These are phyloP conservation scores for Cynopterus brachyotis DNA, from an alignment of 2,113 vertebrate species.

Conservation along the genomic window DNA sequence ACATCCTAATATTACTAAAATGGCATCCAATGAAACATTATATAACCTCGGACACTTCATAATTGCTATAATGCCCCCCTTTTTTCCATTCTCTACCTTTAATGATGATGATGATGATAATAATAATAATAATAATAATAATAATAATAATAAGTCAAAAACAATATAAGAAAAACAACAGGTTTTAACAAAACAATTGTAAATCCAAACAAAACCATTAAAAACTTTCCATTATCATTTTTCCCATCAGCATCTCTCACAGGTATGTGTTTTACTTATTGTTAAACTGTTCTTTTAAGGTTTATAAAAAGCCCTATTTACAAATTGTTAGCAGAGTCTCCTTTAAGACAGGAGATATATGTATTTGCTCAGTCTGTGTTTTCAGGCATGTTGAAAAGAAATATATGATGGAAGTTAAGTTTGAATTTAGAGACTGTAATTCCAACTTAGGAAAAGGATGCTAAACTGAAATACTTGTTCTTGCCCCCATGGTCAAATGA, in stretches of 20 bases:
- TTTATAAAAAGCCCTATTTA: conserved; percentile 47
- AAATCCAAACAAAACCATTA: conserved; percentile 35
- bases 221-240: conserved; percentile 48
- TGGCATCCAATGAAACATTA: not conserved
- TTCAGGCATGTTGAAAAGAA: not conserved
- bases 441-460: conserved; percentile 14
- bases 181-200: conserved; percentile 33
- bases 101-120: too few relatives aligned
- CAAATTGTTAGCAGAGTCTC: conserved; percentile 23
- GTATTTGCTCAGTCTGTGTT: conserved; percentile 51
- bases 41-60: not conserved
- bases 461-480: conserved; percentile 33
- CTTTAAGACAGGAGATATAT: conserved; percentile 52
- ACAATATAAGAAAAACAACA: not conserved
- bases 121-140: not conserved
- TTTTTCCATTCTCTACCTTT: not conserved
- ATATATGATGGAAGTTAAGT: not conserved
- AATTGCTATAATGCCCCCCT: not conserved
- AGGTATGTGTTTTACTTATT: conserved; percentile 53
- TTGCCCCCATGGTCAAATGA: not conserved
- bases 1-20: not conserved
- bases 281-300: conserved; percentile 51
- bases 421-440: conserved; percentile 40
- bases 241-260: conserved; percentile 18
- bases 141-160: not conserved